Base-by-base conservation (phyloP, 2,888 invertebrate genomes). In the Isotomurus palustris region DNA sequence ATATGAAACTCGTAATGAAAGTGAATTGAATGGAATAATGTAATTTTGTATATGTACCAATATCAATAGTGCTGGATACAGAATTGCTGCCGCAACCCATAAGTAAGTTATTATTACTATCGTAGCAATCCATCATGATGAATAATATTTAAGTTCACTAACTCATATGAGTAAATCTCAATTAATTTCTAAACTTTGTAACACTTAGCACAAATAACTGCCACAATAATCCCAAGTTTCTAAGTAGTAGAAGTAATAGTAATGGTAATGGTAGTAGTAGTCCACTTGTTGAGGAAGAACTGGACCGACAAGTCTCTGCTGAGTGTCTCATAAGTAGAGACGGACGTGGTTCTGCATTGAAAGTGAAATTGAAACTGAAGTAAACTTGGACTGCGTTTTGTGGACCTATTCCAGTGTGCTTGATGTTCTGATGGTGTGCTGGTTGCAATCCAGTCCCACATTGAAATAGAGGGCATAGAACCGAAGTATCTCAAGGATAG, bases 401-500 rank as follows among this genome's bases (percentile, higher is more conserved):
- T 32, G 6, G 44, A 47, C 22, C 44, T 22, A 44, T 44, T 47
- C 50, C 50, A 50, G 50, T 24, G 10, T 24, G 24, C 10, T 14
- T 47, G 28, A 27, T 25, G 29, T 25, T 14, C 8, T 17, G 28
- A n/a, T 47, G 36, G 49, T 35, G 21, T 32, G 8, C n/a, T 22
- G 49, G 43, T 4, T 17, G 6, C 21, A 5, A 43, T 22, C 22
- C 25, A 35, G 50, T 36, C 22, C n/a, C 5, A 50, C 40, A 25
- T 28, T 50, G 36, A 40, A 50, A 50, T 62, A 55, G 62, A 62
- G 62, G 62, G 58, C 62, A 58, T 62, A 58, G 62, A 62, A 62
- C 62, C 62, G 58, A 62, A 62, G 62, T 62, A 62, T 58, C 62
- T 62, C 62, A 62, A 62, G 62, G 62, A 58, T 62, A 58, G 61